A percentile compares a stretch with the other conserved stretches of the same genome.
These are phyloP conservation scores for Chiridota heheva DNA, from an alignment of 35 echinoderm and acorn worm species.

Conservation along the genomic window DNA sequence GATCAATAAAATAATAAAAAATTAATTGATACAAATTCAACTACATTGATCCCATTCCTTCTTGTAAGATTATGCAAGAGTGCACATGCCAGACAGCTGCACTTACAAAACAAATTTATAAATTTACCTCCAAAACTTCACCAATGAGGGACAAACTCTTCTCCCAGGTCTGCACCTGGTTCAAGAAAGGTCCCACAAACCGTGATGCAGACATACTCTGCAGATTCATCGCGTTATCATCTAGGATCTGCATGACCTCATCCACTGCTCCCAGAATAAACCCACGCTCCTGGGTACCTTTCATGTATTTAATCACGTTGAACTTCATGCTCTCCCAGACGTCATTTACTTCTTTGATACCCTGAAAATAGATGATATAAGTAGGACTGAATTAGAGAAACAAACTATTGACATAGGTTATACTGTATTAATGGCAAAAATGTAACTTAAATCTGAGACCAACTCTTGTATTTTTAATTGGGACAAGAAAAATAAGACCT, in stretches of 20 bases:
- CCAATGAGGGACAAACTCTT: conserved; percentile 95
- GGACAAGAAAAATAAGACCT: neutral
- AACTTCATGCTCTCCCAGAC: conserved; percentile 99
- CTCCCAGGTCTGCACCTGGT: conserved; percentile 91
- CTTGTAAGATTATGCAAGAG: too few relatives aligned
- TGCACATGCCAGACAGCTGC: too few relatives aligned
- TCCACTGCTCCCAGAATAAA: conserved; percentile 93
- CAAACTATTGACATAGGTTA: too few relatives aligned
- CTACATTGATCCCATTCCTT: too few relatives aligned
- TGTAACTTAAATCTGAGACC: neutral
- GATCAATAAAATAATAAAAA: neutral
- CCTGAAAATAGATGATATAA: conserved; percentile 37
- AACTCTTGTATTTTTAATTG: neutral
- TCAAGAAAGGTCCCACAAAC: conserved; percentile 95
- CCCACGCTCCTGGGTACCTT: conserved; percentile 97
- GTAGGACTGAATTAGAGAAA: neutral
- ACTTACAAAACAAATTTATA: too few relatives aligned
- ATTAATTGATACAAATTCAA: neutral
- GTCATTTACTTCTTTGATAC: conserved; percentile 98
- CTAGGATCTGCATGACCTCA: conserved; percentile 94
- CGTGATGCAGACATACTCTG: conserved; percentile 99
- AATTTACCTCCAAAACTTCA: conserved; percentile 94
- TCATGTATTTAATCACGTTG: conserved; percentile 94
- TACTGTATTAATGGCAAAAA: too few relatives aligned
- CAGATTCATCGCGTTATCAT: conserved; percentile 98